These are phyloP conservation scores for Amphiura filiformis DNA, from an alignment of 35 echinoderm and acorn worm species.

Conservation along the genomic window DNA sequence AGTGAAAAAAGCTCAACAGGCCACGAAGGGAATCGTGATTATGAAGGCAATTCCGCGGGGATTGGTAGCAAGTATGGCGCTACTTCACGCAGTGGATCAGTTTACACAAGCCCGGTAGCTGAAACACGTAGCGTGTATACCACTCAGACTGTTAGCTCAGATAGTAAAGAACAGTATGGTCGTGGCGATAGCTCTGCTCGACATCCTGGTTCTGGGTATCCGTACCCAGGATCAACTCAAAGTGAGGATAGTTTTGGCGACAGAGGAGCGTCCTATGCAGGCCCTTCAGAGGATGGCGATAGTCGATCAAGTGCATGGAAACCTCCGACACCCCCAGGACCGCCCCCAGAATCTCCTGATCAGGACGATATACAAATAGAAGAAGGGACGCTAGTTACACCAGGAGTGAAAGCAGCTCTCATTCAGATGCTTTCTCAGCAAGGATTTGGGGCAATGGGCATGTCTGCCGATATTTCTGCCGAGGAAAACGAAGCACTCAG, in stretches of 20 bases:
- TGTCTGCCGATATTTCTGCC: neutral
- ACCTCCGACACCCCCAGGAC: slow-evolving; percentile 79
- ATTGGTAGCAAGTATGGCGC: neutral
- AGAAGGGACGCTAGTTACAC: slow-evolving; percentile 68
- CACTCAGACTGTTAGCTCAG: neutral
- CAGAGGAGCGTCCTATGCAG: neutral
- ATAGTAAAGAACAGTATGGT: neutral
- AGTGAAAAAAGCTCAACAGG: neutral
- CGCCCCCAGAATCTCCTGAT: slow-evolving; percentile 75
- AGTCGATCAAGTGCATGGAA: slow-evolving; percentile 59
- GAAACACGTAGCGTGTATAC: slow-evolving; percentile 23
- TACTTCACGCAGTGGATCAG: neutral
- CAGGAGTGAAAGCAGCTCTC: slow-evolving; percentile 92
- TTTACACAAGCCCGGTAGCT: neutral
- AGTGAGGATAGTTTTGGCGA: neutral
- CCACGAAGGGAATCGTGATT: neutral
- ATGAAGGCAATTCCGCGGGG: neutral
- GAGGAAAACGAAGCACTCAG: slow-evolving; percentile 7
- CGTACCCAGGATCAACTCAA: neutral
- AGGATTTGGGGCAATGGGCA: slow-evolving; percentile 28
- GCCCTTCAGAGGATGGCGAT: slow-evolving; percentile 9
- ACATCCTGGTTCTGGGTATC: neutral
- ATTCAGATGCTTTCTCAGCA: slow-evolving; percentile 84
- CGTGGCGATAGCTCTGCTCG: neutral
- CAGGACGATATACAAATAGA: slow-evolving; percentile 48